A percentile compares a stretch with the other conserved stretches of the same genome.
These are phyloP conservation scores for Vanessa atalanta DNA, from an alignment of 1,140 invertebrate genomes.

Conservation along the genomic window DNA sequence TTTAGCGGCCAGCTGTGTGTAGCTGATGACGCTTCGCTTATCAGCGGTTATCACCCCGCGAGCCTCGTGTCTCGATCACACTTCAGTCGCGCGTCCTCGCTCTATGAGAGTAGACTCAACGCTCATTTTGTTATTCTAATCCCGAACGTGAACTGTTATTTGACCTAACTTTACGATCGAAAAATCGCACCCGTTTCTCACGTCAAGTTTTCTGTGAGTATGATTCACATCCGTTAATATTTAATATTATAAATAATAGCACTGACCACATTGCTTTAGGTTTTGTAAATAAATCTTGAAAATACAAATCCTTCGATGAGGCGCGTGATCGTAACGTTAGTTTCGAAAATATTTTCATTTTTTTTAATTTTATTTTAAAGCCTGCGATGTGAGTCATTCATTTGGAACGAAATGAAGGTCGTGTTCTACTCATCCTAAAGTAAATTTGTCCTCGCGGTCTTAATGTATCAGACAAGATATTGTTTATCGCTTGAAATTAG, in stretches of 20 bases:
- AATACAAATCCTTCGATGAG: conserved; percentile 24
- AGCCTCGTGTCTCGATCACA: conserved; percentile 56
- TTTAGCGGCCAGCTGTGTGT: conserved; percentile 50
- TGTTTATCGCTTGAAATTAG: conserved; percentile 46
- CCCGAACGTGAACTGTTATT: conserved; percentile 42
- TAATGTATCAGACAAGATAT: conserved; percentile 63
- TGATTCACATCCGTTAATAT: neutral
- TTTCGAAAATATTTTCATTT: conserved; percentile 47
- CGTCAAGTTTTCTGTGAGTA: conserved; percentile 14
- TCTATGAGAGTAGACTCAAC: conserved; percentile 52
- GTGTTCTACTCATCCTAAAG: conserved; percentile 61
- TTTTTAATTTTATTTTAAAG: conserved; percentile 41
- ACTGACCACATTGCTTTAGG: conserved; percentile 1
- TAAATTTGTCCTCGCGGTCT: conserved; percentile 66
- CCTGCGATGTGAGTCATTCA: conserved; percentile 51
- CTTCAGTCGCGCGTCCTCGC: conserved; percentile 62
- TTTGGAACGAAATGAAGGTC: conserved; percentile 63
- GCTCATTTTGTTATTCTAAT: conserved; percentile 28
- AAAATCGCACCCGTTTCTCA: conserved; percentile 1
- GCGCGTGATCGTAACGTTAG: conserved; percentile 54
- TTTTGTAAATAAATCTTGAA: conserved; percentile 28
- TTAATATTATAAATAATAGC: neutral
- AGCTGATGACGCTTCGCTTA: conserved; percentile 65
- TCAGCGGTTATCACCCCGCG: conserved; percentile 73
- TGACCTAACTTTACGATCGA: conserved; percentile 36